phyloP scores from a whole-genome alignment of 1,140 invertebrate genomes.

The Bathynomus jamesi region DNA sequence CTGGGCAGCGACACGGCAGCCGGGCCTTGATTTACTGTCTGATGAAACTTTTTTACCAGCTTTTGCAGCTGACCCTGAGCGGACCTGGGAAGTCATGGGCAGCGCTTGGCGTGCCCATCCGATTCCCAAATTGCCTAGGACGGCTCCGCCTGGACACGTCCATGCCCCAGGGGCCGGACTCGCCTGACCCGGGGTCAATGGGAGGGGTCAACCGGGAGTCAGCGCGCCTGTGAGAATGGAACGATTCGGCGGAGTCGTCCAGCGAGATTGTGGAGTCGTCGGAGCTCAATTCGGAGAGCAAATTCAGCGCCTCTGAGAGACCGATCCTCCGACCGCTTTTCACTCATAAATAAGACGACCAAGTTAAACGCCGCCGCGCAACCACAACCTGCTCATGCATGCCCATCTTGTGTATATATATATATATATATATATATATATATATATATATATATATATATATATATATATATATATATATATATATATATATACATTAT shows the following conservation, averaged over 20 bases:
- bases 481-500: neutral
- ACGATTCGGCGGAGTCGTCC: neutral
- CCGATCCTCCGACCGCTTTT: neutral
- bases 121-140: constrained; percentile 1
- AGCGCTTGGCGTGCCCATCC: neutral
- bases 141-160: neutral
- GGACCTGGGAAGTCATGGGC: neutral
- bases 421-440: no score
- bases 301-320: no score
- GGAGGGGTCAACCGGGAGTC: neutral
- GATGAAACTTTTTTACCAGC: neutral
- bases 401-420: no score
- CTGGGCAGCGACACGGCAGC: neutral
- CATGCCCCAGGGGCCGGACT: neutral
- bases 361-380: neutral
- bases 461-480: neutral
- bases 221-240: neutral
- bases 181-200: neutral
- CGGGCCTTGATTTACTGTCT: neutral
- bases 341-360: neutral
- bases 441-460: no score
- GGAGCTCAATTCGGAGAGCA: neutral
- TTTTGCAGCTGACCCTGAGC: neutral
- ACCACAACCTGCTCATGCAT: no score
- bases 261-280: neutral